A percentile compares a stretch with the other conserved stretches of the same genome.
phyloP scores from a whole-genome alignment of 2,113 vertebrate species.

The Thalassoma bifasciatum region DNA sequence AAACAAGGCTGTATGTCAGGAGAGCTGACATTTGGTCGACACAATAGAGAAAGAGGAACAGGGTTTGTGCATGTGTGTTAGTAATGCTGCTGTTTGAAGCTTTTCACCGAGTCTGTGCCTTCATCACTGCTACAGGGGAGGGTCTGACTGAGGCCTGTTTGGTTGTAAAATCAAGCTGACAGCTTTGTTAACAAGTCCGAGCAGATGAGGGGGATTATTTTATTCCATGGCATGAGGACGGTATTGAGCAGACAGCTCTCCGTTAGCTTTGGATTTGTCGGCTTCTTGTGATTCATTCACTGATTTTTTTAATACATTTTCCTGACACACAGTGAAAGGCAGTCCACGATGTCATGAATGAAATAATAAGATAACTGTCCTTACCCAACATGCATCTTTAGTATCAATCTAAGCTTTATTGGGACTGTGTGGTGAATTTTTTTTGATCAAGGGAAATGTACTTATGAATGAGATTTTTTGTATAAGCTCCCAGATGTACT shows the following conservation, averaged over 20 bases:
- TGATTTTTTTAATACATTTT: constrained; percentile 45
- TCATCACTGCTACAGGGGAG: constrained; percentile 74
- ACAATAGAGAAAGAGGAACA: constrained; percentile 40
- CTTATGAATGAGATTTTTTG: too few species aligned
- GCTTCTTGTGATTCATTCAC: constrained; percentile 50
- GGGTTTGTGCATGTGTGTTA: constrained; percentile 21
- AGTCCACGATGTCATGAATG: constrained; percentile 43
- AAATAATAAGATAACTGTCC: neutral
- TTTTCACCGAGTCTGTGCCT: constrained; percentile 35
- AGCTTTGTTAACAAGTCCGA: constrained; percentile 89
- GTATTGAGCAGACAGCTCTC: constrained; percentile 68
- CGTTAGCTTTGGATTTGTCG: constrained; percentile 67
- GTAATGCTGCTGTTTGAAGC: constrained; percentile 46
- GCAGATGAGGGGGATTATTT: constrained; percentile 89
- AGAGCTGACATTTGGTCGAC: constrained; percentile 78
- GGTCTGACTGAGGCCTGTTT: constrained; percentile 86
- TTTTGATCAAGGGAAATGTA: too few species aligned
- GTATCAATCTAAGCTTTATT: neutral
- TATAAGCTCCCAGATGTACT: neutral
- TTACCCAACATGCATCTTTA: too few species aligned
- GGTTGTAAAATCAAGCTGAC: constrained; percentile 85
- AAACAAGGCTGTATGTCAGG: constrained; percentile 80
- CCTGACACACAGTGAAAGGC: constrained; percentile 30
- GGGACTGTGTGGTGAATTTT: neutral
- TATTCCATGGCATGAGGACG: constrained; percentile 81